Evolutionary conservation across 2,113 vertebrate species (phyloP).

Genomic region (Gadus macrocephalus): DNA sequence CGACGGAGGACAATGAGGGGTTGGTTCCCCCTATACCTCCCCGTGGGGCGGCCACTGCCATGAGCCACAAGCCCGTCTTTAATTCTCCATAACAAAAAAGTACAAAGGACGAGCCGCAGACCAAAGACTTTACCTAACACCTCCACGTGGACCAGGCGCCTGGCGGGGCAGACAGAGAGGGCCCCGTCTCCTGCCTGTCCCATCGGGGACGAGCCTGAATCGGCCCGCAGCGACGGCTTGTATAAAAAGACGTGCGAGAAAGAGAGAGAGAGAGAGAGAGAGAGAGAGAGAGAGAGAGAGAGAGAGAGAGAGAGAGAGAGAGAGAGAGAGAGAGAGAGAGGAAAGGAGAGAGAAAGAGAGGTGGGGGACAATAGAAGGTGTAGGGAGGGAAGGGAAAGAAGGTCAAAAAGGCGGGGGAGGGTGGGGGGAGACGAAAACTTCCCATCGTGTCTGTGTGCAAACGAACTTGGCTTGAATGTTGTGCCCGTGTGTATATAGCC

Average conservation of each 20-base stretch:
- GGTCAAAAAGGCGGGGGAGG: conserved; percentile 3
- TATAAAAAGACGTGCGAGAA: conserved; percentile 12
- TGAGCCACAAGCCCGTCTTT: conserved; percentile 39
- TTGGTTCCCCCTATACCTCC: conserved; percentile 52
- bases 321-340: background rate
- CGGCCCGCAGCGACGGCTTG: conserved; percentile 23
- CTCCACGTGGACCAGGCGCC: conserved; percentile 62
- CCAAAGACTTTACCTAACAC: conserved; percentile 52
- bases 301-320: conserved; percentile 26
- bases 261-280: conserved; percentile 22
- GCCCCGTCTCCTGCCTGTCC: conserved; percentile 43
- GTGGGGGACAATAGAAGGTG: conserved; percentile 25
- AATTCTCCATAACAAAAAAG: conserved; percentile 70
- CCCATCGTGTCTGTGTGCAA: conserved; percentile 26
- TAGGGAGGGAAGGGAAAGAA: conserved; percentile 1
- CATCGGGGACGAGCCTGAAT: conserved; percentile 44
- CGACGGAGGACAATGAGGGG: conserved; percentile 54
- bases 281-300: background rate
- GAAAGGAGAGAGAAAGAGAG: conserved; percentile 18
- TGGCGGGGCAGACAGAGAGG: conserved; percentile 30
- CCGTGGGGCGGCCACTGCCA: conserved; percentile 41
- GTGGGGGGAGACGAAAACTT: conserved; percentile 49
- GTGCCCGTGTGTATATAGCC: no score
- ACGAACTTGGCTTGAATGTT: no score
- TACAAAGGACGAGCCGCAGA: conserved; percentile 66